Evolutionary conservation across 1,140 invertebrate species (phyloP).

Genomic region (Ganaspis sp.): DNA sequence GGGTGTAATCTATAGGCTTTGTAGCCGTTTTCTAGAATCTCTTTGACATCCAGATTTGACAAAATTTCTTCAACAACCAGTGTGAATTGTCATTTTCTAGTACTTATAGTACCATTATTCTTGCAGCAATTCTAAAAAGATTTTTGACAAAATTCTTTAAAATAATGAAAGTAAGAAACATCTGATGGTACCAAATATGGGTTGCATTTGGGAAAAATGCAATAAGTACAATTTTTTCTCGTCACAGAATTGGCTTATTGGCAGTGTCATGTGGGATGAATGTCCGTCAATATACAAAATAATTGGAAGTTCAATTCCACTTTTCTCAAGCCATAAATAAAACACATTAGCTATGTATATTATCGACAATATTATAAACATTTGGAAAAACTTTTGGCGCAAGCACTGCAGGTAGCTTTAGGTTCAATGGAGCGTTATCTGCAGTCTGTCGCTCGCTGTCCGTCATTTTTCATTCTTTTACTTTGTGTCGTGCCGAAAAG

Average conservation of each 20-base stretch:
- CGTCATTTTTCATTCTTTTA: too few relatives aligned
- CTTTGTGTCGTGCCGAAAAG: too few relatives aligned
- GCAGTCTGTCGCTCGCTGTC: too few relatives aligned
- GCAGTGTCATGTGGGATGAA: slow-evolving; percentile 59
- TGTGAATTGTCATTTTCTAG: slow-evolving; percentile 32
- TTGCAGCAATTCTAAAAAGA: neutral
- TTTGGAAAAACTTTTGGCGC: slow-evolving; percentile 35
- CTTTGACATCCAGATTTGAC: neutral
- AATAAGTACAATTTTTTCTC: slow-evolving; percentile 58
- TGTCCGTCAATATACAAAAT: slow-evolving; percentile 69
- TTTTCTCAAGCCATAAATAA: slow-evolving; percentile 62
- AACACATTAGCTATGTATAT: slow-evolving; percentile 65
- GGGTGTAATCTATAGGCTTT: slow-evolving; percentile 24
- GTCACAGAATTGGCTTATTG: slow-evolving; percentile 59
- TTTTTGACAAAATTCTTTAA: slow-evolving; percentile 48
- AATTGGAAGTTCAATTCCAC: slow-evolving; percentile 61
- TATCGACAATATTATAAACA: slow-evolving; percentile 39
- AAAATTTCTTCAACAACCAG: slow-evolving; percentile 12
- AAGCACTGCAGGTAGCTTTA: slow-evolving; percentile 50
- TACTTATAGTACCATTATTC: neutral
- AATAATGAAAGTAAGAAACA: slow-evolving; percentile 59
- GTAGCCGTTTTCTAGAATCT: slow-evolving; percentile 36
- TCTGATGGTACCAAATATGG: slow-evolving; percentile 65
- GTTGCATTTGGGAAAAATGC: slow-evolving; percentile 65
- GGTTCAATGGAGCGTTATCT: slow-evolving; percentile 61